Base-by-base conservation (phyloP, 2,797 vertebrate genomes). In the Ctenopoma multispine region DNA sequence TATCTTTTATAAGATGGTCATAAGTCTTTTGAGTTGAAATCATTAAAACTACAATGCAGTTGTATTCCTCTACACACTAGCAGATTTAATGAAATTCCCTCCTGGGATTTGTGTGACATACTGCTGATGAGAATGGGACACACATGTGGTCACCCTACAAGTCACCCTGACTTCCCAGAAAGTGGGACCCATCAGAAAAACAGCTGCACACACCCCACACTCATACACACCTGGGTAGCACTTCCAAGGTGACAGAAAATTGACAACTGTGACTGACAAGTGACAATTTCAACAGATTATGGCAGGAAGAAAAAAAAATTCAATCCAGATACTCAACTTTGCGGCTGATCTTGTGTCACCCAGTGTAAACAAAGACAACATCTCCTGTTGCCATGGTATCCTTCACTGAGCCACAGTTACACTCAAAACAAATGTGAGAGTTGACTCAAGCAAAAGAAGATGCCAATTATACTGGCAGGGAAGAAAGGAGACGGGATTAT, bases 361-460 rank as follows among this genome's bases (percentile, higher is more conserved):
- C 36, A 0, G n/a, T 3, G 5, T 6, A 46, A 55, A 81, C 41
- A 74, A 60, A 86, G 20, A 69, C 63, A 73, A 29, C 65, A 56
- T 61, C 54, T 73, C 58, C 54, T 3, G 65, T 87, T 73, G 75
- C 70, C 74, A 79, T 75, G 74, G 75, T 2, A 4, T 50, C 63
- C 54, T 64, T 31, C 18, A n/a, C 46, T 21, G 69, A 68, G 27
- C 27, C 53, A 40, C 7, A 3, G 29, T 60, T 68, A 69, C 27
- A 20, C 69, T 81, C 48, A 61, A 47, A 76, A 64, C 38, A 76
- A 75, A 81, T 47, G 68, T 56, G 38, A 54, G 65, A 54, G 61
- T 65, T 66, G 58, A 84, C 38, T 66, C 21, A 34, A 74, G 43
- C 21, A 58, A 53, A 43, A 64, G 46, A 56, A 58, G 73, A 62